Base-by-base conservation (phyloP, 2,888 invertebrate species). In the Elegia similella region DNA sequence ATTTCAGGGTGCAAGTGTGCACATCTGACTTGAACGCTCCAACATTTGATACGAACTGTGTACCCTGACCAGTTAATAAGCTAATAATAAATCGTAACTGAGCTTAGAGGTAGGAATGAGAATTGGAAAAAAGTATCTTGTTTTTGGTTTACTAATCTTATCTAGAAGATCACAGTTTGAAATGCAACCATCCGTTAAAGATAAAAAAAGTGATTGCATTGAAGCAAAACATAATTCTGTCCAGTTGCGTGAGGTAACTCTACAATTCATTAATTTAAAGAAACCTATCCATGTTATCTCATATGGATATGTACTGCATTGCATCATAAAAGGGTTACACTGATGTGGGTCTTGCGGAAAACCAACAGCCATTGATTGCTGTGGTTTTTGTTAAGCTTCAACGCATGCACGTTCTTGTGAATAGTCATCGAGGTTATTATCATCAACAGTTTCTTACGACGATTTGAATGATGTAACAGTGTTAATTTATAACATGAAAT, bases 361-460 rank as follows among this genome's bases (percentile, higher is more conserved):
- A 50, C 15, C 34, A 34, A 34, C 34, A 34, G 32, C 50, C 34
- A 50, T 50, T 50, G 17, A 47, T 30, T 47, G 34, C 38, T 34
- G 50, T 50, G 50, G 50, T 50, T 50, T 34, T 34, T 50, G 50
- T 50, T 17, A 50, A 17, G 50, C 34, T 34, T 50, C 53, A 53
- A 42, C 16, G 42, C 29, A 29, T 42, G 12, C 29, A 42, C 38
- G 23, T 13, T 50, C 48, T 46, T 23, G 15, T 34, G 15, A 32
- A n/a, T 13, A 48, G 32, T n/a, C 48, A 32, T 16, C 16, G 30
- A 29, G 29, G 12, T 47, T 47, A 47, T 15, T 48, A 15, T 32
- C 48, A 32, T 29, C 48, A 34, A 23, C 23, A 23, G 23, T 15
- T 8, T 17, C 16, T 50, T 50, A 13, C 16, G 17, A 2, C 7